phyloP scores from a whole-genome alignment of 2,888 invertebrate species.

The Pseudococcus viburni region DNA sequence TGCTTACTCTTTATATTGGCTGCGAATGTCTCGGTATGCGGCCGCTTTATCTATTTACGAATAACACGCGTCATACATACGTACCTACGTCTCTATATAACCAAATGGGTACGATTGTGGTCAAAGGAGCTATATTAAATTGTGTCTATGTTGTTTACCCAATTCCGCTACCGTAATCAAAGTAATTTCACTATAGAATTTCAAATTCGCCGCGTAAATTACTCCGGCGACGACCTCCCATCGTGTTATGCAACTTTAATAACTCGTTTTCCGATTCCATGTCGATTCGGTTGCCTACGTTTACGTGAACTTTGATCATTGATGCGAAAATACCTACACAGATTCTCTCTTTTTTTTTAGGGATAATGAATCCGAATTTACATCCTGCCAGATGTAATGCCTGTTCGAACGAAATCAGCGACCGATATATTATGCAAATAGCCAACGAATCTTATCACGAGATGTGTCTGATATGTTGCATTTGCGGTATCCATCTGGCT shows the following conservation, averaged over 20 bases:
- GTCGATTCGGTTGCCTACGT: background rate
- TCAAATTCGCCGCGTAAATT: background rate
- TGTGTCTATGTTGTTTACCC: background rate
- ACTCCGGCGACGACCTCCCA: background rate
- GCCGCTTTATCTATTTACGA: background rate
- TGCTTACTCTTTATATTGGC: background rate
- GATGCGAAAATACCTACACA: background rate
- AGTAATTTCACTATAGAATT: background rate
- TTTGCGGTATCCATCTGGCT: slow-evolving; percentile 80
- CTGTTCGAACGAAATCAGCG: slow-evolving; percentile 81
- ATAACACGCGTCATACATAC: slow-evolving; percentile 12
- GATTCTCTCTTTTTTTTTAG: background rate
- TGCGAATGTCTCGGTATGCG: background rate
- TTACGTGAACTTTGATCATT: background rate
- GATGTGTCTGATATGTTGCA: slow-evolving; percentile 82
- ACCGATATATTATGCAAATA: slow-evolving; percentile 83
- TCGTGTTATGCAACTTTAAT: slow-evolving; percentile 16
- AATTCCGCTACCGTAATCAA: slow-evolving; percentile 11
- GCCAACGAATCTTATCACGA: slow-evolving; percentile 84
- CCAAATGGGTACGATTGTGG: background rate
- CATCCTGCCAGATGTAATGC: slow-evolving; percentile 75
- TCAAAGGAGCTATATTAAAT: slow-evolving; percentile 43
- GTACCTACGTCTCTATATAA: background rate
- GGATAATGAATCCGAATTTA: slow-evolving; percentile 57
- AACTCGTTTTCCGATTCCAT: background rate